Conservation (phyloP, 2,113 vertebrate species). For the Carassius gibelio region DNA sequence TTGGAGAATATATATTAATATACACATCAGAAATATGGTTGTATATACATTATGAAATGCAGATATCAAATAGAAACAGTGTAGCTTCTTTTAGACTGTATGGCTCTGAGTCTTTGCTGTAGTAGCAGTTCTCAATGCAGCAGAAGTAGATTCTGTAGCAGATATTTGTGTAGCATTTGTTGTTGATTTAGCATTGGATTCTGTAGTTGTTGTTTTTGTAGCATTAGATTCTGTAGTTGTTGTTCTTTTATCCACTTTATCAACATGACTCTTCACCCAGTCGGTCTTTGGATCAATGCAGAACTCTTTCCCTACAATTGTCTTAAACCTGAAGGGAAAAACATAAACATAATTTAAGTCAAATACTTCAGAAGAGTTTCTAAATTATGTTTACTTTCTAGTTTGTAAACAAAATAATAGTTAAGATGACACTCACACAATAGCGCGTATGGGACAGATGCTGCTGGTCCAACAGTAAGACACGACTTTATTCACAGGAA, state of each 20-base stretch:
- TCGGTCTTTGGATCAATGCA: neutral
- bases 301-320: neutral
- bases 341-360: neutral
- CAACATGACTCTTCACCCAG: neutral
- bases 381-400: too few relatives aligned
- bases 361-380: neutral
- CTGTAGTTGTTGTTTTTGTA: neutral
- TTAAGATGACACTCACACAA: slow-evolving; percentile 39
- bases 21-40: neutral
- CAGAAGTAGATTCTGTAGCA: neutral
- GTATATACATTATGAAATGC: neutral
- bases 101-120: neutral
- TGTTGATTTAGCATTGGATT: neutral
- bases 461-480: slow-evolving; percentile 31
- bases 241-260: neutral
- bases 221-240: neutral
- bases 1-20: neutral
- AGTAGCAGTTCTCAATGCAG: neutral
- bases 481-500: slow-evolving; percentile 16
- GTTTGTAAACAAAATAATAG: too few relatives aligned
- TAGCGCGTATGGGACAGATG: neutral
- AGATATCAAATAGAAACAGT: neutral
- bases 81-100: neutral
- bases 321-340: neutral
- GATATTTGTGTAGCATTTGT: neutral